phyloP scores from a whole-genome alignment of 92 coral and sea anemone genomes.

The Porites cylindrica region DNA sequence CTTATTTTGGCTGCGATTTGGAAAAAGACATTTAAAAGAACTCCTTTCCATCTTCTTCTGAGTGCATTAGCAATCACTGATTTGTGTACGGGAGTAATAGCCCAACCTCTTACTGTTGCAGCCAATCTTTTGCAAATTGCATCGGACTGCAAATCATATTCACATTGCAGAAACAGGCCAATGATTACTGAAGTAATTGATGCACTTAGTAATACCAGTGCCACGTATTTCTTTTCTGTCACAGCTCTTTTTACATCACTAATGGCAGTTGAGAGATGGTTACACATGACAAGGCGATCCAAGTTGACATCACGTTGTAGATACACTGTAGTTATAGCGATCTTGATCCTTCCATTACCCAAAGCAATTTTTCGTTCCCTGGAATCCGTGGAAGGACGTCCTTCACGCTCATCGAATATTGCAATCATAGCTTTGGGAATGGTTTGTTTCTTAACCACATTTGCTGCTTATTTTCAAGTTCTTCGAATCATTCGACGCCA shows the following conservation, averaged over 20 bases:
- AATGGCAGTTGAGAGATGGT: constrained; percentile 35
- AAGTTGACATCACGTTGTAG: background rate
- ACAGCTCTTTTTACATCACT: background rate
- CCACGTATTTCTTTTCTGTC: background rate
- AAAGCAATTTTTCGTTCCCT: background rate
- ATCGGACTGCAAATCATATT: background rate
- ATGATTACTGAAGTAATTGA: background rate
- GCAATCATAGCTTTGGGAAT: background rate
- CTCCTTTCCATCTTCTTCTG: constrained; percentile 1
- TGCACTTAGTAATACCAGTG: too few relatives aligned
- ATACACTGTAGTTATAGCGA: background rate
- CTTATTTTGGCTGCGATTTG: constrained; percentile 3
- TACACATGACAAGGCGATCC: constrained; percentile 33
- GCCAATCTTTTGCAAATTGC: background rate
- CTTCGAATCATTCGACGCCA: constrained; percentile 16
- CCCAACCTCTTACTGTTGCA: background rate
- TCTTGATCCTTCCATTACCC: background rate
- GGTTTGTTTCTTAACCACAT: background rate
- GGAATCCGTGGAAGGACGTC: too few relatives aligned
- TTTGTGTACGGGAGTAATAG: constrained; percentile 11
- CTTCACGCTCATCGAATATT: too few relatives aligned
- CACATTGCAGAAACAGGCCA: background rate
- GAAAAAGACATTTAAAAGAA: background rate
- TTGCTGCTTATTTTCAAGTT: constrained; percentile 2
- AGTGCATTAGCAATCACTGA: constrained; percentile 22